Base-by-base conservation (phyloP, 1,140 invertebrate genomes). In the Drosophila kanapiae region DNA sequence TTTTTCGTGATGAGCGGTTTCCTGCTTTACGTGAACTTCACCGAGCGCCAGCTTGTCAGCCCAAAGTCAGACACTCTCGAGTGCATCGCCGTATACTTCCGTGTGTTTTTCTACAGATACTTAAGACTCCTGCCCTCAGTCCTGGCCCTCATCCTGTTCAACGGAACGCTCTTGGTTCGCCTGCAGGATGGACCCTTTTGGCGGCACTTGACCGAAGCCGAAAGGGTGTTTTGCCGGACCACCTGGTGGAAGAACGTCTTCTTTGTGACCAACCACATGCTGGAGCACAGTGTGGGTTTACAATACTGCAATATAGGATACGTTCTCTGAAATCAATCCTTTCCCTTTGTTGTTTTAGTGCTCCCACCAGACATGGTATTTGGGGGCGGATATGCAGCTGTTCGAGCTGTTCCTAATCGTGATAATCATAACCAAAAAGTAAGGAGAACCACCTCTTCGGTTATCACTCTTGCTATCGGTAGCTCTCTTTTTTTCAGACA, bases 361-460 rank as follows among this genome's bases (percentile, higher is more conserved):
- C 82, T 94, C 96, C 93, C 94, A 94, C 2, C 96, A 96, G 93
- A 94, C 95, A 0, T 97, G 96, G 96, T 97, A 96, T 78, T 78
- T 97, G 65, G 94, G 95, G 0, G 95, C 95, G 31, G 96, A 97
- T 80, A 96, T 96, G 94, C 96, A 96, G 83, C 93, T 96, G 18
- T 95, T 95, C 61, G 93, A 95, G 75, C 78, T 96, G 4, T 94
- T 95, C 1, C 93, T 95, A 13, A 87, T 95, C 1, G 92, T 94
- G 63, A 84, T 94, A 13, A 91, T 94, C 68, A 51, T 93, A 14
- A 91, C 84, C 14, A 88, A 82, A 29, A 82, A 85, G 82, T 91
- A 53, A 53, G 74, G 16, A 27, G 4, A 7, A 1, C 10, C 31
- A 4, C 3, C 4, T 4, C 9, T 11, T 6, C 0, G 11, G 16